Evolutionary conservation across 92 coral and sea anemone genomes (phyloP).

Genomic region (Nematostella vectensis): DNA sequence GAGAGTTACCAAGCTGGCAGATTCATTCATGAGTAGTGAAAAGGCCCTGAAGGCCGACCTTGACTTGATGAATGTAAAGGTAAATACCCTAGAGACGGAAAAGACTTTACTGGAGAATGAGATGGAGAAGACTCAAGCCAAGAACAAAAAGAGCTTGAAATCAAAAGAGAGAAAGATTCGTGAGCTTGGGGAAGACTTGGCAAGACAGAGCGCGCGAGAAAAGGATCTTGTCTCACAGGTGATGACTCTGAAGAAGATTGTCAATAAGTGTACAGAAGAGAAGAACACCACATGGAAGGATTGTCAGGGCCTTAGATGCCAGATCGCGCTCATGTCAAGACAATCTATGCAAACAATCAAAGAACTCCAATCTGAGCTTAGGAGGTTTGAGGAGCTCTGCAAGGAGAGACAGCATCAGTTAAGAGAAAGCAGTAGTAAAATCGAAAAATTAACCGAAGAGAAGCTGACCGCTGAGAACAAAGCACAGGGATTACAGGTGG

Average conservation of each 20-base stretch:
- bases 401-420: neutral
- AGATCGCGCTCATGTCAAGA: neutral
- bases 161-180: neutral
- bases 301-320: neutral
- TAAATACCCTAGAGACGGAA: neutral
- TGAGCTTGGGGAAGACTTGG: neutral
- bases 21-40: neutral
- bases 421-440: neutral
- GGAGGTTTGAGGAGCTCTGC: neutral
- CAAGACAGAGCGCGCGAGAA: conserved; percentile 1
- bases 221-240: neutral
- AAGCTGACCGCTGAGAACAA: neutral
- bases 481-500: neutral
- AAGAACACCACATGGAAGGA: neutral
- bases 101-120: neutral
- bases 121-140: neutral
- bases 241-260: neutral
- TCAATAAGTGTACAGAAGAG: neutral
- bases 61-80: neutral
- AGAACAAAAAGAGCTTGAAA: neutral
- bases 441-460: neutral
- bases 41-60: neutral
- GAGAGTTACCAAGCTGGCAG: neutral
- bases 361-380: neutral
- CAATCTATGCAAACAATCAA: neutral